These are phyloP conservation scores for Gobius niger DNA, from an alignment of 2,113 vertebrate genomes.

Conservation along the genomic window DNA sequence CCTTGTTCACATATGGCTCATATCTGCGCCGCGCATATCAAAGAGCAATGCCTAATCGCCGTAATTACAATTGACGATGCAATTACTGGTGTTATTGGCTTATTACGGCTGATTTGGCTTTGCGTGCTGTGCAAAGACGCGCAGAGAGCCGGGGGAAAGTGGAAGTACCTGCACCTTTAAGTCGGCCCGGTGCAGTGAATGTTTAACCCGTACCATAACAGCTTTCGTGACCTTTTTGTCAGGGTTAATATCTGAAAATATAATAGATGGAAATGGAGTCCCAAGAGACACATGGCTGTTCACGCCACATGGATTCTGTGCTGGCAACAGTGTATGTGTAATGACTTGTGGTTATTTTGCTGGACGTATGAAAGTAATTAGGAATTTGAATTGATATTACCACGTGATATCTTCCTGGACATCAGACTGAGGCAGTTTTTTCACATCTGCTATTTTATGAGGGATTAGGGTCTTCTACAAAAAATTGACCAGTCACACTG, in stretches of 20 bases:
- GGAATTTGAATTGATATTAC: no score
- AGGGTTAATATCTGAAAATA: constrained; percentile 75
- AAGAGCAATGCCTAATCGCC: constrained; percentile 69
- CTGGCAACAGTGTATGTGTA: constrained; percentile 10
- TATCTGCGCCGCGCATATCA: constrained; percentile 67
- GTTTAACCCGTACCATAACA: constrained; percentile 66
- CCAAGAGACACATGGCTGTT: constrained; percentile 63
- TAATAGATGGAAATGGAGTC: constrained; percentile 66
- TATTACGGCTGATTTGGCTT: constrained; percentile 70
- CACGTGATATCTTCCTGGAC: no score
- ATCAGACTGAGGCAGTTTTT: no score
- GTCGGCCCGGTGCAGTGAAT: constrained; percentile 59
- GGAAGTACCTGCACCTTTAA: constrained; percentile 22
- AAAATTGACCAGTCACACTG: no score
- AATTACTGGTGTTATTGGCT: constrained; percentile 72
- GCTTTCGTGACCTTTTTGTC: constrained; percentile 62
- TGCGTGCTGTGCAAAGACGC: constrained; percentile 37
- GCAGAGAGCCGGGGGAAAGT: constrained; percentile 35
- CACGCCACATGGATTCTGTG: constrained; percentile 47
- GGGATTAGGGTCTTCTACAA: no score
- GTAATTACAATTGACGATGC: constrained; percentile 74
- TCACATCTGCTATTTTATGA: no score
- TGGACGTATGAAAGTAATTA: no score
- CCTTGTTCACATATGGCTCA: constrained; percentile 71
- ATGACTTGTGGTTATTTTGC: no score